A percentile compares a stretch with the other conserved stretches of the same genome.
Conservation (phyloP, 2,888 invertebrate species). For the Xanthorhoe spadicearia region DNA sequence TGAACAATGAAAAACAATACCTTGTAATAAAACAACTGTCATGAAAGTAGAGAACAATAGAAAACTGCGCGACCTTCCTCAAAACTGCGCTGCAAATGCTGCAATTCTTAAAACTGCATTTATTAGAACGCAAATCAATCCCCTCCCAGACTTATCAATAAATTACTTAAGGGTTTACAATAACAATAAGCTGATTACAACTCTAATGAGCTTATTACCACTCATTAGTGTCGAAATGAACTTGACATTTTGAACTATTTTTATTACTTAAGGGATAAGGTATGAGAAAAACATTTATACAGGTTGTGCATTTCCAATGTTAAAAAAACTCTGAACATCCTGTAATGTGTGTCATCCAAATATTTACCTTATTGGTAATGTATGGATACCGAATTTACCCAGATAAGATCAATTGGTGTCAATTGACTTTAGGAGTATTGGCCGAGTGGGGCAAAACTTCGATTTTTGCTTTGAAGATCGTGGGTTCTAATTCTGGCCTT, state of each 20-base stretch:
- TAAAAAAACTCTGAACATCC: too few species aligned
- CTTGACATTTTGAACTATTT: constrained; percentile 9
- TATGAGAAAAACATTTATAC: not conserved
- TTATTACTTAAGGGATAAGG: not conserved
- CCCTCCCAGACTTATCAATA: not conserved
- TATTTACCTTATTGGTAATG: not conserved
- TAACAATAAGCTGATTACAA: constrained; percentile 13
- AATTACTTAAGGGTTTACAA: constrained; percentile 1
- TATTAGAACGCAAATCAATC: not conserved
- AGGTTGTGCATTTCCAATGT: not conserved
- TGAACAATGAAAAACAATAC: not conserved
- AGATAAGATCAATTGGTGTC: not conserved
- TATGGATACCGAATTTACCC: not conserved
- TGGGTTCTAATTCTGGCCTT: too few species aligned
- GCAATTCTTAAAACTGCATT: not conserved
- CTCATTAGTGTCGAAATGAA: constrained; percentile 14
- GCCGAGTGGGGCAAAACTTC: too few species aligned
- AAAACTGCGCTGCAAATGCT: too few species aligned
- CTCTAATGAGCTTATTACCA: constrained; percentile 13
- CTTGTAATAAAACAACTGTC: not conserved
- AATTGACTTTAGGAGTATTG: too few species aligned
- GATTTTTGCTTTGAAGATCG: too few species aligned
- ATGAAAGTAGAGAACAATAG: not conserved
- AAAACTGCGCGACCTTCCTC: not conserved
- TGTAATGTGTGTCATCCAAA: not conserved